These are phyloP conservation scores for Caligus rogercresseyi DNA, from an alignment of 1,140 invertebrate genomes.

Conservation along the genomic window DNA sequence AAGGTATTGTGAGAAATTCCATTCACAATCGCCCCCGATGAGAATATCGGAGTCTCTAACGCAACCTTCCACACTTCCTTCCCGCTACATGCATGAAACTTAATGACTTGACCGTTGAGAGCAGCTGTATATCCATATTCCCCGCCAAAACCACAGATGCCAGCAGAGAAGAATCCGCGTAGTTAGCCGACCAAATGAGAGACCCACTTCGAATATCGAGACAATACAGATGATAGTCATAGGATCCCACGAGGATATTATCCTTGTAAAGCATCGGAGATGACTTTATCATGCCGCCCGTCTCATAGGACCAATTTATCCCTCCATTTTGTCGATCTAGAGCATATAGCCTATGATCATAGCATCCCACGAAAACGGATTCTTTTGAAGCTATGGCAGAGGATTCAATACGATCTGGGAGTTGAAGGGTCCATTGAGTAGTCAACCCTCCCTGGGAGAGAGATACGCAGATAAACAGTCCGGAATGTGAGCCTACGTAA, in stretches of 20 bases:
- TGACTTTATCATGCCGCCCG: not conserved
- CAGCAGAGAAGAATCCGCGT: not conserved
- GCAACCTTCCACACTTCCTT: not conserved
- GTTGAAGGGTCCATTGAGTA: not conserved
- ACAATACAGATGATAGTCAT: constrained; percentile 5
- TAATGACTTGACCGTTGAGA: not conserved
- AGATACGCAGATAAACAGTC: not conserved
- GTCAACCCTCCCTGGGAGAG: not conserved
- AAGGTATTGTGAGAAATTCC: not conserved
- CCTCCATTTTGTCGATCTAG: not conserved
- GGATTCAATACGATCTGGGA: constrained; percentile 3
- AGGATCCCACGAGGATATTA: not conserved
- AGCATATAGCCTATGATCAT: not conserved
- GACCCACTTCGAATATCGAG: not conserved
- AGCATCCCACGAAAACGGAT: not conserved
- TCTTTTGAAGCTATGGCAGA: not conserved
- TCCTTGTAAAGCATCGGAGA: not conserved
- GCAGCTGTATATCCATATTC: not conserved
- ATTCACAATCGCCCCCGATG: not conserved
- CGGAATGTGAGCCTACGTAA: constrained; percentile 6
- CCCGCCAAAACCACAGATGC: not conserved
- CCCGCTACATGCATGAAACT: not conserved
- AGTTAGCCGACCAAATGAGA: not conserved
- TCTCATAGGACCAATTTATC: not conserved
- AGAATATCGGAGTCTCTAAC: not conserved